Conservation (phyloP, 1,140 invertebrate genomes). For the Lasaia peninsularis region DNA sequence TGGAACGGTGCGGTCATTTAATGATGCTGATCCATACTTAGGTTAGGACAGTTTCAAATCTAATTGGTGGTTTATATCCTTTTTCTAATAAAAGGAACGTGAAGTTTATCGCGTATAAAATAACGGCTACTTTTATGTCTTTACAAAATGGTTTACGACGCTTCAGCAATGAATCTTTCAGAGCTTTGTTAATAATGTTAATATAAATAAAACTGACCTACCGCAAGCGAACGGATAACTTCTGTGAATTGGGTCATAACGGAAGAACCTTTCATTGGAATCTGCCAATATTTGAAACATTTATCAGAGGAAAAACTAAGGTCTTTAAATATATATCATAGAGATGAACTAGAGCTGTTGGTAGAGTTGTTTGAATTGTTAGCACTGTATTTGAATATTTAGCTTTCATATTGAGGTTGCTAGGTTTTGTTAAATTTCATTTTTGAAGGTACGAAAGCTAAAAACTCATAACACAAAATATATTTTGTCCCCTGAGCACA, state of each 20-base stretch:
- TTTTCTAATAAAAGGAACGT: neutral
- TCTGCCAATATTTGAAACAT: neutral
- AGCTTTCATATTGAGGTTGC: too few species aligned
- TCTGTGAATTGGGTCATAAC: neutral
- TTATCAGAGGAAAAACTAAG: too few species aligned
- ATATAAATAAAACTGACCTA: conserved; percentile 2
- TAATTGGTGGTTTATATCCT: neutral
- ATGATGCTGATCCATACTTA: too few species aligned
- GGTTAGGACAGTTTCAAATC: neutral
- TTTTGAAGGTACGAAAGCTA: too few species aligned
- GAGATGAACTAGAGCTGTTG: too few species aligned
- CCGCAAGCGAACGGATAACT: neutral
- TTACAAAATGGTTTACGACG: neutral
- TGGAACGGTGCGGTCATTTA: too few species aligned
- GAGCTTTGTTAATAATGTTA: neutral
- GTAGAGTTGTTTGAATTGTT: too few species aligned
- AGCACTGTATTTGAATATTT: too few species aligned
- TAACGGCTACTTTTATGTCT: neutral
- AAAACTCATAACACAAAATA: too few species aligned
- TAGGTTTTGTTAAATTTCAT: too few species aligned
- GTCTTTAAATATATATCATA: too few species aligned
- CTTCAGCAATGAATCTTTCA: neutral
- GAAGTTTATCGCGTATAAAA: neutral
- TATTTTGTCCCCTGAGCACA: too few species aligned
- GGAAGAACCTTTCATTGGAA: neutral